Evolutionary conservation across 2,113 vertebrate genomes (phyloP).

Genomic region (Halichoerus grypus): DNA sequence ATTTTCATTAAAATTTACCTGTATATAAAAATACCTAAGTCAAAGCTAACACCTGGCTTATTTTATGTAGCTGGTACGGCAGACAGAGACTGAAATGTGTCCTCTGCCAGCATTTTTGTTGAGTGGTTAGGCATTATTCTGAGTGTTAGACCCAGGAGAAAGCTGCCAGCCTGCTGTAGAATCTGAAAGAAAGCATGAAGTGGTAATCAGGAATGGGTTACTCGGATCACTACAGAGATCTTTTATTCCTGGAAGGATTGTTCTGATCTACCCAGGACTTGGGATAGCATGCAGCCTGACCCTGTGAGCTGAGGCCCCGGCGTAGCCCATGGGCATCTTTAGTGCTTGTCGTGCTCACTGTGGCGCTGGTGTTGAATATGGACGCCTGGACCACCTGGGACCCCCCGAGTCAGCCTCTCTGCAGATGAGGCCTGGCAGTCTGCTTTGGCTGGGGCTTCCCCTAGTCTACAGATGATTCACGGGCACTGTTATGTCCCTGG

Average conservation of each 20-base stretch:
- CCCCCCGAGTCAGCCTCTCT: no score
- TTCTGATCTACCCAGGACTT: neutral
- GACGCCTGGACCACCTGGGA: neutral
- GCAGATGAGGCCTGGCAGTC: neutral
- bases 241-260: no score
- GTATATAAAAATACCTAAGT: accelerated
- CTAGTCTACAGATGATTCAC: neutral
- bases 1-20: neutral
- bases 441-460: neutral
- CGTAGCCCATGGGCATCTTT: accelerated
- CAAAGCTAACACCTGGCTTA: accelerated
- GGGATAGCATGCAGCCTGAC: accelerated
- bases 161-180: neutral
- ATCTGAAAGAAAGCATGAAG: neutral
- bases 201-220: neutral
- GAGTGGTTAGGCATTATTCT: no score
- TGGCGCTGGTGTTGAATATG: neutral
- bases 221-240: neutral
- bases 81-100: neutral
- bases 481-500: neutral
- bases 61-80: accelerated
- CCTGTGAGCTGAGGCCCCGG: no score
- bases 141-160: neutral
- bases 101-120: accelerated
- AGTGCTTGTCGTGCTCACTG: accelerated